These are phyloP conservation scores for Chrosomus eos DNA, from an alignment of 2,797 vertebrate species.

Conservation along the genomic window DNA sequence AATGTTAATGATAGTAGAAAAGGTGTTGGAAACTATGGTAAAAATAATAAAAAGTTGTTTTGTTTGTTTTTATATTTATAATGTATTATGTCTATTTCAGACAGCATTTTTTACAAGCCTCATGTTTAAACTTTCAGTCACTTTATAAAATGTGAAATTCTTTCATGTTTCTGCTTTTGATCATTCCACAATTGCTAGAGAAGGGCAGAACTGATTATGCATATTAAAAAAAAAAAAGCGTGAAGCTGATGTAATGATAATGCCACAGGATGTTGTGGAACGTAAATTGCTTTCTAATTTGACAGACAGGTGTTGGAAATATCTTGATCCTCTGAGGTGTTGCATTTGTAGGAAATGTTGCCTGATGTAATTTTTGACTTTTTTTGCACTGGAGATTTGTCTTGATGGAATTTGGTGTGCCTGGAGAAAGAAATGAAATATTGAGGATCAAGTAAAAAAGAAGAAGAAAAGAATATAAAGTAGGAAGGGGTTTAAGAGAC, in stretches of 20 bases:
- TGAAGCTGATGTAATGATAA: conserved; percentile 2
- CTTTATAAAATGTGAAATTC: conserved; percentile 1
- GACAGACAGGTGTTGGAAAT: conserved; percentile 11
- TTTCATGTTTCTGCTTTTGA: conserved; percentile 20
- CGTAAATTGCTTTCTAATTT: not conserved
- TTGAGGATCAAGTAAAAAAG: not conserved
- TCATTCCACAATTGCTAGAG: not conserved
- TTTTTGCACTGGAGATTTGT: not conserved
- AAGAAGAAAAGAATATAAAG: not conserved
- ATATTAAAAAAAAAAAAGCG: too few relatives aligned
- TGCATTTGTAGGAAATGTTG: not conserved
- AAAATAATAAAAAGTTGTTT: not conserved
- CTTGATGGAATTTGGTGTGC: not conserved
- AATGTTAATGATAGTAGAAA: not conserved
- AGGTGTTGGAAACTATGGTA: not conserved
- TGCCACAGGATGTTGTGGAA: not conserved
- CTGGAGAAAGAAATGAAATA: not conserved
- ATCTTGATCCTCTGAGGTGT: not conserved
- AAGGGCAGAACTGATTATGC: not conserved
- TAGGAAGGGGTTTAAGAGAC: not conserved
- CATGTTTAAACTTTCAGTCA: not conserved
- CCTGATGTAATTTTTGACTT: conserved; percentile 4
- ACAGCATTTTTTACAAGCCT: not conserved
- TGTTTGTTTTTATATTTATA: too few relatives aligned
- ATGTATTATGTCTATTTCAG: not conserved